Evolutionary conservation across 2,797 vertebrate genomes (phyloP), one percentile per base, ranked within the genome.

Genomic region (Sphaeramia orbicularis): DNA sequence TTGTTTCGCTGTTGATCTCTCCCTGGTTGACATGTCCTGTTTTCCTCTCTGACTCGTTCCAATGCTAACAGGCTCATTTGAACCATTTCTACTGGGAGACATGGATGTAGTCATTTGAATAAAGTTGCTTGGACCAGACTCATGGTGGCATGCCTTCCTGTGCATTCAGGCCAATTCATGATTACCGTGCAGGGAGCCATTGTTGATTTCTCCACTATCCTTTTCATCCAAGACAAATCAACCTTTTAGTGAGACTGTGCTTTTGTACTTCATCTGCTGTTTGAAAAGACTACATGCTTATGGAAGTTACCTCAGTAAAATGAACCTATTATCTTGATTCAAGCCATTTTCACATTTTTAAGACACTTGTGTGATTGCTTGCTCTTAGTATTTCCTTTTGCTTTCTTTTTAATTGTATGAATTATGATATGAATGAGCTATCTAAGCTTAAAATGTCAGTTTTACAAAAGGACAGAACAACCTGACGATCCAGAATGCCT

Each of bases 11-110:
- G 93, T 90, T 93, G 91, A 93, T 93, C 89, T 86, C 86, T 89
- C 87, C 73, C 85, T 78, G 84, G 91, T 89, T 94, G 93, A 94
- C 92, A 92, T 91, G 91, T 89, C 90, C 82, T 87, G 87, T 91
- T 93, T 92, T 85, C 77, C 75, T 83, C 78, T 71, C 75, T 15
- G 61, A 80, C 88, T 89, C 63, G 65, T 90, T 86, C 74, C 87
- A 78, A 90, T 85, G 77, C 91, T 89, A 89, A 90, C 88, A 84
- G 90, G 80, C 89, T 93, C 85, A 90, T 94, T 90, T 91, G 82
- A 93, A 79, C 83, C 84, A 80, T 89, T 85, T 83, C 86, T 91
- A 77, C 80, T 43, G 81, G 84, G 87, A 90, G 87, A 88, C 80
- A 71, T 74, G 80, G 76, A 89, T 73, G 77, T 69, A 86, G 87